Conservation (phyloP, 2,888 invertebrate species). For the Tipula helvola region DNA sequence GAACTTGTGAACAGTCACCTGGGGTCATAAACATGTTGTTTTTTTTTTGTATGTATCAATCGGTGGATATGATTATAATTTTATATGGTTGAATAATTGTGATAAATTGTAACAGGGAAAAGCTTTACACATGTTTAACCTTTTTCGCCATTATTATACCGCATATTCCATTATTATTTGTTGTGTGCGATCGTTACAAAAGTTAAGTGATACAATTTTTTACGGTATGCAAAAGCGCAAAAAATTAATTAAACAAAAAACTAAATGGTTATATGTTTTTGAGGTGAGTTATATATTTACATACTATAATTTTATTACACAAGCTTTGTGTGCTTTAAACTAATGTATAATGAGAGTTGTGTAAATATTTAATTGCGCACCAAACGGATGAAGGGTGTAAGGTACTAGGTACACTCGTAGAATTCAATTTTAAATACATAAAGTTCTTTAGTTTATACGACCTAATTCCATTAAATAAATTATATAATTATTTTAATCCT, state of each 20-base stretch:
- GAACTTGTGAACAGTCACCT: not conserved
- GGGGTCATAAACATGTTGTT: not conserved
- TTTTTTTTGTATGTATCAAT: not conserved
- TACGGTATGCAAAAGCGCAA: not conserved
- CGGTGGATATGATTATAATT: not conserved
- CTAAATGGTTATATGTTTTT: not conserved
- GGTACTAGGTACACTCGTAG: not conserved
- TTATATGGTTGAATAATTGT: not conserved
- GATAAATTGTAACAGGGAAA: not conserved
- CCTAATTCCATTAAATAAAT: not conserved
- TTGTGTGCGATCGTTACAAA: not conserved
- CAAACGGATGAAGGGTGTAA: not conserved
- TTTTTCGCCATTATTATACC: not conserved
- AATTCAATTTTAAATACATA: not conserved
- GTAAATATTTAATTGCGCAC: not conserved
- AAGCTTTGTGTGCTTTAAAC: not conserved
- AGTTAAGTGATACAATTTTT: not conserved
- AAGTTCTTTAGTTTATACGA: not conserved
- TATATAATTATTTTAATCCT: not conserved
- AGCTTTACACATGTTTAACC: not conserved
- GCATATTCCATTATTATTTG: not conserved
- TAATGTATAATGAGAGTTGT: not conserved
- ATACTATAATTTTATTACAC: not conserved
- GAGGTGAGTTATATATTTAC: not conserved
- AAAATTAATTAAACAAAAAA: not conserved